Evolutionary conservation across 2,797 vertebrate genomes (phyloP).

Genomic region (Rhinophrynus dorsalis): DNA sequence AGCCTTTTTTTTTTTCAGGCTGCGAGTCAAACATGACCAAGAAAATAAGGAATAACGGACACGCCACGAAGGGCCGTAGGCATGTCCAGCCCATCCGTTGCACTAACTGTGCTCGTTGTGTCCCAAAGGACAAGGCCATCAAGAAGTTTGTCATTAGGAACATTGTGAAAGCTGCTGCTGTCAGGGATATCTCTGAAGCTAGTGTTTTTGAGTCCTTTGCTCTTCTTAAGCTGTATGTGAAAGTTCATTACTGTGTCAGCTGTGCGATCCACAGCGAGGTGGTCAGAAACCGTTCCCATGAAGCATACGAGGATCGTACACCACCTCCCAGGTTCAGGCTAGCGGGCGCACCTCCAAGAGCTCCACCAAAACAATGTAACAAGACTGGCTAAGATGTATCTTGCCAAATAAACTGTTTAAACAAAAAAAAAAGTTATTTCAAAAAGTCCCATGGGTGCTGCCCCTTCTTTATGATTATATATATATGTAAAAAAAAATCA

Average conservation of each 20-base stretch:
- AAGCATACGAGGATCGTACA: slow-evolving; percentile 87
- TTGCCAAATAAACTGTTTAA: slow-evolving; percentile 2
- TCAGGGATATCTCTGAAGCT: slow-evolving; percentile 88
- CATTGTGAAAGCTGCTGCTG: slow-evolving; percentile 86
- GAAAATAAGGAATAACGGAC: slow-evolving; percentile 91
- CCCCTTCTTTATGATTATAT: too few species aligned
- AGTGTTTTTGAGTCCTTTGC: slow-evolving; percentile 88
- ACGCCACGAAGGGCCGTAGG: slow-evolving; percentile 91
- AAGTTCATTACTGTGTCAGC: slow-evolving; percentile 92
- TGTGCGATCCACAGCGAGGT: slow-evolving; percentile 94
- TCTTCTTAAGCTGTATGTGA: slow-evolving; percentile 91
- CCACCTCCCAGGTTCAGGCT: slow-evolving; percentile 86
- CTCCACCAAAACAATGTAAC: slow-evolving; percentile 81
- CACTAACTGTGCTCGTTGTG: slow-evolving; percentile 91
- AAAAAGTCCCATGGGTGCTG: too few species aligned
- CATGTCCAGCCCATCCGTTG: slow-evolving; percentile 93
- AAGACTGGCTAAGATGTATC: slow-evolving; percentile 54
- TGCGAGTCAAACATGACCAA: slow-evolving; percentile 74
- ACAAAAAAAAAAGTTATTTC: too few species aligned
- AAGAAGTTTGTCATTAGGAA: slow-evolving; percentile 95
- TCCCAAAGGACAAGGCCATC: slow-evolving; percentile 94
- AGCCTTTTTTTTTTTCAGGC: slow-evolving; percentile 39
- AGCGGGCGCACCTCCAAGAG: slow-evolving; percentile 78
- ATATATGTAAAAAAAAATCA: too few species aligned
- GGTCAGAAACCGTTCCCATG: slow-evolving; percentile 87